Percentiles rank a stretch among this genome's conserved stretches.
These are phyloP conservation scores for Beaufortia kweichowensis DNA, from an alignment of 2,113 vertebrate species.

Conservation along the genomic window DNA sequence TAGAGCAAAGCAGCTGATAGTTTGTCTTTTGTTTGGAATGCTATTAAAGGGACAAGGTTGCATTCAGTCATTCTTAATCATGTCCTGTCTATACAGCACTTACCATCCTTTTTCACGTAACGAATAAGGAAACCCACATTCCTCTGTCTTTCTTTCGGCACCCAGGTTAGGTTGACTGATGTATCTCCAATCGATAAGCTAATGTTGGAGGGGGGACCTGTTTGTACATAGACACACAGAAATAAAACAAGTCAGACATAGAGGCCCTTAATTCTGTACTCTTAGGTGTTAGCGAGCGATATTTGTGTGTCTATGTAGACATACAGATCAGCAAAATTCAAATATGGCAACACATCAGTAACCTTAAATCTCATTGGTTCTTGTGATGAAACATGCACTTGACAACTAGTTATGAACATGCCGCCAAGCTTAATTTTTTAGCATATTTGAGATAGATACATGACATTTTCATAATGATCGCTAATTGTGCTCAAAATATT, in stretches of 20 bases:
- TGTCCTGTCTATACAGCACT: constrained; percentile 25
- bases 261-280: not conserved
- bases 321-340: no score
- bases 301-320: no score
- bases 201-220: constrained; percentile 73
- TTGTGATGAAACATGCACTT: no score
- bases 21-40: not conserved
- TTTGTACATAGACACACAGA: constrained; percentile 18
- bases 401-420: no score
- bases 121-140: constrained; percentile 76
- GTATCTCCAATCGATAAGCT: constrained; percentile 71
- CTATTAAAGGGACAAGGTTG: not conserved
- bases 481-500: no score
- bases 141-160: constrained; percentile 75
- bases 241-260: constrained; percentile 1
- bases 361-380: no score
- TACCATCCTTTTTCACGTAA: constrained; percentile 73
- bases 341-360: no score
- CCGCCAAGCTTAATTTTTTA: no score
- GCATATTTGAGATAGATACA: no score
- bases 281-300: not conserved
- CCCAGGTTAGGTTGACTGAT: constrained; percentile 81
- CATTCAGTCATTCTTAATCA: not conserved
- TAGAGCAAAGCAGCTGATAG: not conserved
- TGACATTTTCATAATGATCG: no score